Evolutionary conservation across 2,113 vertebrate genomes (phyloP), one percentile per base, ranked within the genome.

Genomic region (Amia ocellicauda): DNA sequence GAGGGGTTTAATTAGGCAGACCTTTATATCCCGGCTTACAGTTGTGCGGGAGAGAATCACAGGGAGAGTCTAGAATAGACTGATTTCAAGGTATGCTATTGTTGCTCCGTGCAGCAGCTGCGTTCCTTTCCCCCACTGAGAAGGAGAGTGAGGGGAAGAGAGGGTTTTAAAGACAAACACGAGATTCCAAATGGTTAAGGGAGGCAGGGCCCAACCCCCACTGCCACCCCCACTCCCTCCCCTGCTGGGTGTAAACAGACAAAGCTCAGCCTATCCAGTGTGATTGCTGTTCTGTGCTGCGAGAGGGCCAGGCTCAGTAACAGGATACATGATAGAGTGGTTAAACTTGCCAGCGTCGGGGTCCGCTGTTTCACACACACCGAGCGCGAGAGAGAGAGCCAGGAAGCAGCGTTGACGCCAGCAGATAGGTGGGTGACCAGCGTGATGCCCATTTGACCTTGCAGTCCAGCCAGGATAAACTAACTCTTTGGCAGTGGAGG

Each of bases 231-330:
- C 9, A 9, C 19, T 47, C 29, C 69, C 58, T 79, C 55, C 80
- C 64, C 64, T 75, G 71, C 80, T 83, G 74, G 84, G 79, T 85
- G 89, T 85, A 83, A 86, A 87, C 85, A 82, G 84, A 75, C 74
- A 65, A 78, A 80, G 76, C 87, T 86, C 90, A 92, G 92, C 91
- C 91, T 92, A 94, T 93, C 88, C 85, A 81, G 85, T 87, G 85
- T 84, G 88, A 84, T 81, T 78, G 88, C 84, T 67, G 82, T 74
- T 72, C 73, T 68, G 83, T 75, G 84, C 84, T 81, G 68, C 66
- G 29, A 54, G 78, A 69, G 87, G 88, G 88, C 88, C 90, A 80
- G 90, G 84, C 89, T 84, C 83, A 80, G 91, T 88, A 92, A 93
- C 87, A 80, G 75, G 90, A 93, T 86, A 81, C 89, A 80, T 84